Percentiles rank a stretch among this genome's conserved stretches.
These are phyloP conservation scores for Julus scanicus DNA, from an alignment of 2,888 invertebrate genomes.

Conservation along the genomic window DNA sequence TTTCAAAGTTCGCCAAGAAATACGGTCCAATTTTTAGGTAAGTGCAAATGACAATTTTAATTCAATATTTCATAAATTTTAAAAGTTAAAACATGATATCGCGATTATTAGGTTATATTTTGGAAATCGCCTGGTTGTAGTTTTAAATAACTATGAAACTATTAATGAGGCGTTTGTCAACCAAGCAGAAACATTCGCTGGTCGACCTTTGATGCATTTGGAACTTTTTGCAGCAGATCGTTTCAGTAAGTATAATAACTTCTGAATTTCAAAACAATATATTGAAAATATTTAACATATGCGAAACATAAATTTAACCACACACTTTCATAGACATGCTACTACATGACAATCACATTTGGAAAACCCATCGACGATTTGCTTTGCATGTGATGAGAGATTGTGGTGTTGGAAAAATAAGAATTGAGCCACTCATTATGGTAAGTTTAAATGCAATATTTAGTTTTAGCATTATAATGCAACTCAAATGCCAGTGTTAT, in stretches of 20 bases:
- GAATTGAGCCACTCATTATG: constrained; percentile 44
- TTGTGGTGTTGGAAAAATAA: constrained; percentile 44
- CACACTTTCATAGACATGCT: neutral
- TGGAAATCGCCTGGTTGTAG: neutral
- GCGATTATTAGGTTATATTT: neutral
- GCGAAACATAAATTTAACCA: no score
- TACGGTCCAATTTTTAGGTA: constrained; percentile 23
- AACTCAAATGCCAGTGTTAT: no score
- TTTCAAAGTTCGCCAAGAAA: neutral
- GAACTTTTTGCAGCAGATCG: neutral
- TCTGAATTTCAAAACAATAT: neutral
- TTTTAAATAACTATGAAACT: constrained; percentile 24
- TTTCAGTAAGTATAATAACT: neutral
- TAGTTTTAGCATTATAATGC: no score
- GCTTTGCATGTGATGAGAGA: constrained; percentile 36
- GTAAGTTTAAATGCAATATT: neutral
- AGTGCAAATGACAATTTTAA: neutral
- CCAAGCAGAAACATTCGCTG: neutral
- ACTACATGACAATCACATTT: neutral
- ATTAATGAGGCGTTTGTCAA: constrained; percentile 47
- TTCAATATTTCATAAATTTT: neutral
- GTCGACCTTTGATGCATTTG: neutral
- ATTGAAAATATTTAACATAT: no score
- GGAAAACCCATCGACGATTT: constrained; percentile 53
- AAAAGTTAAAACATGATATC: neutral